phyloP scores from a whole-genome alignment of 35 echinoderm and acorn worm genomes.

The Heliocidaris tuberculata region DNA sequence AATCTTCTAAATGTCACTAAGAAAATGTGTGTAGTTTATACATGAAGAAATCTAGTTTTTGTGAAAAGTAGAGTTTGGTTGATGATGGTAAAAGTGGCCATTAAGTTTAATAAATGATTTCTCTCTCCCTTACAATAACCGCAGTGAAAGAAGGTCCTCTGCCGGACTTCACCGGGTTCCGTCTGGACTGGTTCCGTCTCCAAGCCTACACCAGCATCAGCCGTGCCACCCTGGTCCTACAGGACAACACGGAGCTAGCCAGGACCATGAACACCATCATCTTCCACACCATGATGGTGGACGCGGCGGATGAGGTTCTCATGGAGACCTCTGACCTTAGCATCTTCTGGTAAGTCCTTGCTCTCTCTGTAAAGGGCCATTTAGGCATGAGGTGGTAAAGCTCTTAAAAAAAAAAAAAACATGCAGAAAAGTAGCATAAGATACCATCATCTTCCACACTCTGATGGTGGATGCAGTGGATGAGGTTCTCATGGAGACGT shows the following conservation, averaged over 20 bases:
- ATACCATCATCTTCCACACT: slow-evolving; percentile 93
- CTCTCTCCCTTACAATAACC: not conserved
- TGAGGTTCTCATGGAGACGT: slow-evolving; percentile 88
- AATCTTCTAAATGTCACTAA: too few species aligned
- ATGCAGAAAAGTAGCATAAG: too few species aligned
- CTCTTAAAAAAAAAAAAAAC: too few species aligned
- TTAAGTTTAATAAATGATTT: too few species aligned
- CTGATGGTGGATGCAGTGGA: slow-evolving; percentile 92
- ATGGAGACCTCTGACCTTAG: slow-evolving; percentile 91
- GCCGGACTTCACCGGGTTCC: slow-evolving; percentile 88
- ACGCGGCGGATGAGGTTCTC: slow-evolving; percentile 83
- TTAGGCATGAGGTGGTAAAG: not conserved
- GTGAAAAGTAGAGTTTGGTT: too few species aligned
- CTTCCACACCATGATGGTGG: slow-evolving; percentile 98
- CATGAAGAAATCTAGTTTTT: too few species aligned
- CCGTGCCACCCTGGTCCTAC: slow-evolving; percentile 77
- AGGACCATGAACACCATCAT: slow-evolving; percentile 91
- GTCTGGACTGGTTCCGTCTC: slow-evolving; percentile 95
- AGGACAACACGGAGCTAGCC: slow-evolving; percentile 80
- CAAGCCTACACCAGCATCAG: slow-evolving; percentile 94
- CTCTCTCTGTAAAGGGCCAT: not conserved
- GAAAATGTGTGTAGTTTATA: too few species aligned
- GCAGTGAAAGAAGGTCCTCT: slow-evolving; percentile 33
- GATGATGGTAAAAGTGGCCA: too few species aligned
- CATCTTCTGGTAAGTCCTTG: slow-evolving; percentile 79